Evolutionary conservation across 2,888 invertebrate species (phyloP), one percentile per base, ranked within the genome.

Genomic region (Pilophorus perplexus): DNA sequence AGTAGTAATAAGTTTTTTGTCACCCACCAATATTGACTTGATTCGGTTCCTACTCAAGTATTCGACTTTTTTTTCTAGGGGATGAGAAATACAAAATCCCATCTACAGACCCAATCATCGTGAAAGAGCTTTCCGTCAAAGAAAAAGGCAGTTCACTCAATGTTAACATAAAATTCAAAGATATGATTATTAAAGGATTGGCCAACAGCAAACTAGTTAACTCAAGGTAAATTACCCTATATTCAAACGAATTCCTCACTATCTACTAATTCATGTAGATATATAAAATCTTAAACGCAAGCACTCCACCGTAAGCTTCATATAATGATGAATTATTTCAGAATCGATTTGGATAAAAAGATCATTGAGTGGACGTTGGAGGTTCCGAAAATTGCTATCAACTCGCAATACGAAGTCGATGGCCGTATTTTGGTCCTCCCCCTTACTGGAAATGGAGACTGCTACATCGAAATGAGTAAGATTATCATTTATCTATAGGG

Each of bases 41-140:
- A n/a, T n/a, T n/a, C n/a, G n/a, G n/a, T n/a, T n/a, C n/a, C n/a
- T n/a, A n/a, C n/a, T n/a, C n/a, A n/a, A n/a, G n/a, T n/a, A n/a
- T n/a, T n/a, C n/a, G n/a, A n/a, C n/a, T n/a, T 50, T 28, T 14
- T 27, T 1, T 6, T 48, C 16, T 46, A 69, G 69, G 69, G 10
- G 69, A 69, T 40, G 48, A 60, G 27, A 69, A 68, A 28, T 68
- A 55, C 57, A 66, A 50, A 20, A 66, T 69, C n/a, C 69, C 69
- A 23, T 14, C 48, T 1, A 42, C 67, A 25, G 70, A 70, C 33
- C 70, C 70, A 5, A 59, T 70, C 23, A 40, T 25, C n/a, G 67
- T 70, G 38, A 25, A 44, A 25, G 57, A 55, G 25, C 55, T 70
- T 3, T 18, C 28, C 10, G 64, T 70, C 5, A 64, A 38, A 2